These are phyloP conservation scores for Lithophane semibrunnea DNA, from an alignment of 2,888 invertebrate genomes.

Conservation along the genomic window DNA sequence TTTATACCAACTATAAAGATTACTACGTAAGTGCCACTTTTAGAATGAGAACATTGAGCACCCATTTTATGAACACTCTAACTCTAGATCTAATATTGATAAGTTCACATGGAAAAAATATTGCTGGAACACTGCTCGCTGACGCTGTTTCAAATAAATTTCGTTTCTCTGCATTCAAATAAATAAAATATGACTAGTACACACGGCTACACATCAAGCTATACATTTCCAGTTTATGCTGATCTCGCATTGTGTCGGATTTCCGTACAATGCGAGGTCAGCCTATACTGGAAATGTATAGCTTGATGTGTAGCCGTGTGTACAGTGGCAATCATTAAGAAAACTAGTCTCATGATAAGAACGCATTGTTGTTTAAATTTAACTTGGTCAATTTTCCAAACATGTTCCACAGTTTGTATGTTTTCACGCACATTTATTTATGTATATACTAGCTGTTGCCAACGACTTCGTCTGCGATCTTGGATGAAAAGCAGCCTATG, in stretches of 20 bases:
- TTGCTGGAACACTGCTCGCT: neutral
- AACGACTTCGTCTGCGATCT: too few species aligned
- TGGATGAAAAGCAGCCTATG: too few species aligned
- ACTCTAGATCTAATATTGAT: neutral
- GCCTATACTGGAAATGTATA: too few species aligned
- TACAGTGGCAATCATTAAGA: too few species aligned
- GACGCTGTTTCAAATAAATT: neutral
- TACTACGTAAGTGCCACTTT: slow-evolving; percentile 14
- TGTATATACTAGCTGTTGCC: too few species aligned
- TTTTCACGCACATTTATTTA: neutral
- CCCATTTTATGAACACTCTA: neutral
- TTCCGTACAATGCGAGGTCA: too few species aligned
- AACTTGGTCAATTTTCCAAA: too few species aligned
- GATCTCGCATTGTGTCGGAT: too few species aligned
- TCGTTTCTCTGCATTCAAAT: neutral
- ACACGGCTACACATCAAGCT: too few species aligned
- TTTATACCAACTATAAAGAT: slow-evolving; percentile 9
- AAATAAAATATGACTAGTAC: neutral
- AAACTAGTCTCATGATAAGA: neutral
- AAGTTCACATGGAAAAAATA: neutral
- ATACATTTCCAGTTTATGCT: too few species aligned
- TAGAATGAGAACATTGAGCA: too few species aligned
- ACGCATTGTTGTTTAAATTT: neutral
- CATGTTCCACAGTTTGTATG: neutral
- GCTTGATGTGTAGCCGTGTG: too few species aligned